A percentile compares a stretch with the other conserved stretches of the same genome.
These are phyloP conservation scores for Menidia menidia DNA, from an alignment of 2,797 vertebrate species.

Conservation along the genomic window DNA sequence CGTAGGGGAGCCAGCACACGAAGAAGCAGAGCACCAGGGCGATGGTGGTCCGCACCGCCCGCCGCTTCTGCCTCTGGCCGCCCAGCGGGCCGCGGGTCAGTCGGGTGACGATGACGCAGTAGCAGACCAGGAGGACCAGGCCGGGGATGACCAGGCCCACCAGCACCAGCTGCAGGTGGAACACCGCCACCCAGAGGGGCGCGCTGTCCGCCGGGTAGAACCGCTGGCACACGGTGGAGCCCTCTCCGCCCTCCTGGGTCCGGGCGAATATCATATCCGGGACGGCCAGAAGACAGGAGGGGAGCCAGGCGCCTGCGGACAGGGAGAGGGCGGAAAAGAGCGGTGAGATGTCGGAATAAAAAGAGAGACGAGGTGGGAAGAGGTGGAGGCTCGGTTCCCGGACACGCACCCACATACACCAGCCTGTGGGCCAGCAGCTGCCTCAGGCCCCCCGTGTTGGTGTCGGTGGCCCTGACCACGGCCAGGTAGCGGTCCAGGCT, in stretches of 20 bases:
- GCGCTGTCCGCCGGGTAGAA: constrained; percentile 84
- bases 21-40: constrained; percentile 96
- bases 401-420: constrained; percentile 90
- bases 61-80: constrained; percentile 93
- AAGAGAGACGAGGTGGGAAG: neutral
- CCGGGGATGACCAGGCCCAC: constrained; percentile 94
- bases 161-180: constrained; percentile 93
- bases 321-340: neutral
- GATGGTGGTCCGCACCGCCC: constrained; percentile 94
- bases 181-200: constrained; percentile 87
- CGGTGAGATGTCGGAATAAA: neutral
- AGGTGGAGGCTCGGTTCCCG: too few species aligned
- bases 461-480: constrained; percentile 95
- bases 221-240: constrained; percentile 86
- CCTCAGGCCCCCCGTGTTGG: constrained; percentile 90
- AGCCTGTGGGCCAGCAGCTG: constrained; percentile 92
- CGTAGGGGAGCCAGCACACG: constrained; percentile 96
- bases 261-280: constrained; percentile 92
- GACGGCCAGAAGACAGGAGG: constrained; percentile 90
- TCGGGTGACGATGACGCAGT: constrained; percentile 94
- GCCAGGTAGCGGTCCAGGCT: constrained; percentile 98
- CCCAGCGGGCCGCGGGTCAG: constrained; percentile 93
- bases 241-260: constrained; percentile 77
- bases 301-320: constrained; percentile 80
- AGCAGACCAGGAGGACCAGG: constrained; percentile 93